Conservation (phyloP, 2,113 vertebrate genomes). For the Sakesphorus luctuosus region DNA sequence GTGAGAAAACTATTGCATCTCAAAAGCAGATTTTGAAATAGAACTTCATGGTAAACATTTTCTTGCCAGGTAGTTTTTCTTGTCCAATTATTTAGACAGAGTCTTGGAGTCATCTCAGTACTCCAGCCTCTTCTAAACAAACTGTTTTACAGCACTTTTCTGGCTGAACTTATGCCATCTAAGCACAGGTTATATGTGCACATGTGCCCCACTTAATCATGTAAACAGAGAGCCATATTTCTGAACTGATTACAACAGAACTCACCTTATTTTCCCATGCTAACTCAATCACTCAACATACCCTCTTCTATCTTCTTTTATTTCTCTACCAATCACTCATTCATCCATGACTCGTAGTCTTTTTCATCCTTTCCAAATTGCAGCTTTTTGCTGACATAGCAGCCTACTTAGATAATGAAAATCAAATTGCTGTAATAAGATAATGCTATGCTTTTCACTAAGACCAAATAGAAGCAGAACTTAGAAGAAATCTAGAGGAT, state of each 20-base stretch:
- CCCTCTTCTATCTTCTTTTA: constrained; percentile 10
- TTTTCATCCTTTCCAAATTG: constrained; percentile 54
- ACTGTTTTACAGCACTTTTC: background rate
- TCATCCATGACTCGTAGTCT: background rate
- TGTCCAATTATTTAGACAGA: background rate
- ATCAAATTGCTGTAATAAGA: constrained; percentile 62
- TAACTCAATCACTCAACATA: constrained; percentile 36
- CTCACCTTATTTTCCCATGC: constrained; percentile 1
- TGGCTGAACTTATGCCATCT: background rate
- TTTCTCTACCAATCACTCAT: constrained; percentile 35
- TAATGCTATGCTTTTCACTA: constrained; percentile 57
- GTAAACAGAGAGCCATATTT: background rate
- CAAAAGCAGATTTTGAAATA: background rate
- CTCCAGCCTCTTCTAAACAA: background rate
- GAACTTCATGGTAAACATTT: background rate
- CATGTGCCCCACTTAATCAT: background rate
- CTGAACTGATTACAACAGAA: background rate
- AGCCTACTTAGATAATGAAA: constrained; percentile 56
- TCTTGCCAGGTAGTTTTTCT: background rate
- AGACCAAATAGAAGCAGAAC: constrained; percentile 56
- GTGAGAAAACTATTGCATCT: background rate
- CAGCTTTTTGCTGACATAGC: constrained; percentile 47
- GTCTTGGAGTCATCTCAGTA: background rate
- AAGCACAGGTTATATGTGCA: background rate
- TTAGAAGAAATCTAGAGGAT: constrained; percentile 60